A percentile compares a stretch with the other conserved stretches of the same genome.
Conservation (phyloP, 30 jellyfish, hydroid and myxozoan genomes). For the Sanderia malayensis region DNA sequence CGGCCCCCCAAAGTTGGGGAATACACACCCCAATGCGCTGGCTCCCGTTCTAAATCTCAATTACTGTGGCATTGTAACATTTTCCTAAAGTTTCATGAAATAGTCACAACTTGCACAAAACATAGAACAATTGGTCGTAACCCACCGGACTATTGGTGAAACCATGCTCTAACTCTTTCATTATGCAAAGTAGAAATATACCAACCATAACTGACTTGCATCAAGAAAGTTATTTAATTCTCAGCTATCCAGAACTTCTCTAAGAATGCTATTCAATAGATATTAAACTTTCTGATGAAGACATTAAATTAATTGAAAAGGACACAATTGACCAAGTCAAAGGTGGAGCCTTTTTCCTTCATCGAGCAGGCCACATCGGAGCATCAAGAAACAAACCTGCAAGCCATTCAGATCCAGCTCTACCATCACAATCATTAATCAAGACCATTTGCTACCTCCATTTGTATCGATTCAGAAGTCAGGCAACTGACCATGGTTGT, state of each 20-base stretch:
- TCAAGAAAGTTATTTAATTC: slow-evolving; percentile 31
- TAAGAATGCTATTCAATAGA: slow-evolving; percentile 19
- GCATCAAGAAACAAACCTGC: neutral
- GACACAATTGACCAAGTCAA: slow-evolving; percentile 30
- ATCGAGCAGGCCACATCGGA: slow-evolving; percentile 27
- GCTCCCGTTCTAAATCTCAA: too few species aligned
- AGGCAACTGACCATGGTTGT: slow-evolving; percentile 8
- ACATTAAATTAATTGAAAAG: slow-evolving; percentile 28
- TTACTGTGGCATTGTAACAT: too few species aligned
- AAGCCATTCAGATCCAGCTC: slow-evolving; percentile 7
- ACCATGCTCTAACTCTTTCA: slow-evolving; percentile 37
- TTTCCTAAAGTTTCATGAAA: too few species aligned
- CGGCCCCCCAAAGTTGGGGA: too few species aligned
- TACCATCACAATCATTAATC: slow-evolving; percentile 19
- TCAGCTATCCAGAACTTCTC: slow-evolving; percentile 33
- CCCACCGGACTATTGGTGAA: too few species aligned
- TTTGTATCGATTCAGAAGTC: neutral
- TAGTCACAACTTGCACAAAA: too few species aligned
- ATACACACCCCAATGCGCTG: too few species aligned
- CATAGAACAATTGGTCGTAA: too few species aligned
- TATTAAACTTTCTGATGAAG: slow-evolving; percentile 27
- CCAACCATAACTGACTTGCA: slow-evolving; percentile 22
- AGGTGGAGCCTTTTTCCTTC: slow-evolving; percentile 34
- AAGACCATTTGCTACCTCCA: slow-evolving; percentile 11
- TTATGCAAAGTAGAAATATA: slow-evolving; percentile 19